Evolutionary conservation across 2,888 invertebrate species (phyloP), one percentile per base, ranked within the genome.

Genomic region (Caenorhabditis imperialis): DNA sequence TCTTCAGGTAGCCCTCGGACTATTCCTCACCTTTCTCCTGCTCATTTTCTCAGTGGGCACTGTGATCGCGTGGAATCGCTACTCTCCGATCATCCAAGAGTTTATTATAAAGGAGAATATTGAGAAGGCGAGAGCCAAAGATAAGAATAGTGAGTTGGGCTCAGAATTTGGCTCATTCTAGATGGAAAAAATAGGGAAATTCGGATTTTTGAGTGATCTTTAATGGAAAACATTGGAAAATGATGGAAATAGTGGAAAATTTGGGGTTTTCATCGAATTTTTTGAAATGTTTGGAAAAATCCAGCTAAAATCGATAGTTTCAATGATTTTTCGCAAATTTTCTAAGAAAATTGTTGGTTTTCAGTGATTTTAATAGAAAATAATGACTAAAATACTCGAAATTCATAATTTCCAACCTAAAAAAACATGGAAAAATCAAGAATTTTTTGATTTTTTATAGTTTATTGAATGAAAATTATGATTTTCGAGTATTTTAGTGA

Each of bases 71-170:
- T 81, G 81, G 81, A 75, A 62, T 23, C 55, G 72, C 33, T 81
- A 80, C 40, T 70, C 62, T 6, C 78, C 75, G 8, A 78, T 78
- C 18, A 81, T 81, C 33, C 62, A 60, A 23, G 63, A 71, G 22
- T 71, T 78, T 16, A 51, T 69, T n/a, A 47, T 61, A 2, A 76
- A 74, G 30, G 79, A 79, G 30, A 67, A 72, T 16, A 48, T 60
- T 7, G 67, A 63, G 23, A 76, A 74, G 47, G 30, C 2, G 20
- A 53, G 33, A 47, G 54, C 10, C 5, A 70, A 38, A 51, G 51
- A 63, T 1, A 75, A 58, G 23, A 42, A 51, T 18, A 74, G 70
- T 47, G 16, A 38, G 69, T 35, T 44, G 14, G n/a, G n/a, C n/a
- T n/a, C n/a, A n/a, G n/a, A 8, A 8, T 30, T 30, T 30, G 6